Base-by-base conservation (phyloP, 2,888 invertebrate genomes). In the Sinhomidia bicolor region DNA sequence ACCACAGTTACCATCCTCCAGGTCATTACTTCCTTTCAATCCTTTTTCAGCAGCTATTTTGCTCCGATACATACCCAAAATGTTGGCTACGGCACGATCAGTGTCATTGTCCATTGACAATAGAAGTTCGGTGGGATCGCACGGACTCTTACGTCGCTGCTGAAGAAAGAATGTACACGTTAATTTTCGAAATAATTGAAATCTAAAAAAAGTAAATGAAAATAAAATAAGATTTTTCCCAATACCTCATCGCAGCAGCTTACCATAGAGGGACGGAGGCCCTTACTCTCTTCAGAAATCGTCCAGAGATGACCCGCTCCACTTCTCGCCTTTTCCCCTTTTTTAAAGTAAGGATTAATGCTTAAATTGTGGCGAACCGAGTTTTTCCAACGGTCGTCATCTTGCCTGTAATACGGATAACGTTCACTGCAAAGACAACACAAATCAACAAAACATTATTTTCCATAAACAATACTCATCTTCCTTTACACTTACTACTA, bases 361-460 rank as follows among this genome's bases (percentile, higher is more conserved):
- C 97, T 97, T 17, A 98, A 94, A 93, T 98, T 98, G 94, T 98
- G 98, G 91, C 98, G 95, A 0, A 98, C 97, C 0, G 97, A 98
- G 93, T 98, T 98, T 94, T 98, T 98, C 98, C 98, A 98, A 92
- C 97, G 95, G 93, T 98, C 98, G 92, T 98, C 98, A 93, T 97
- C 96, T 57, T 97, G 96, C 93, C 97, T 97, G 94, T 97, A 98
- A 93, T 96, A 98, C 0, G 97, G 97, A 94, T 97, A 98, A 89
- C 96, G 96, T 93, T 97, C 97, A 3, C 98, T 98, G 94, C 23
- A 92, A 87, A 74, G 12, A 79, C 76, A 51, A 32, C n/a, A n/a
- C n/a, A n/a, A n/a, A n/a, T n/a, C n/a, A n/a, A n/a, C n/a, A n/a
- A n/a, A n/a, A n/a, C n/a, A n/a, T n/a, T n/a, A n/a, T n/a, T n/a